A percentile compares a stretch with the other conserved stretches of the same genome.
phyloP scores from a whole-genome alignment of 2,113 vertebrate species.

The Nannobrachium achirus region DNA sequence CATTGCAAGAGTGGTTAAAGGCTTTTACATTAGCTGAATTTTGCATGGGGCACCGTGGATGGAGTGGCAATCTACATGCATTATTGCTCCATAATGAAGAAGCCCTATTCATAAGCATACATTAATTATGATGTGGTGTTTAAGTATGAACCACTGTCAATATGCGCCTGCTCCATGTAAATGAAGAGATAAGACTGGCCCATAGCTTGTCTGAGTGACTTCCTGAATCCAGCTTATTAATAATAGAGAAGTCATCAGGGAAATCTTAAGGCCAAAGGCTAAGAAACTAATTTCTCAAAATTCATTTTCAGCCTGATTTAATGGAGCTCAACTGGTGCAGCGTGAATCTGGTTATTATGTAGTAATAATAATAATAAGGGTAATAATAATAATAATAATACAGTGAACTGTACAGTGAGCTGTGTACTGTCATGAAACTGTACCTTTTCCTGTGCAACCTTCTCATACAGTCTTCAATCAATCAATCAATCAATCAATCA shows the following conservation, averaged over 20 bases:
- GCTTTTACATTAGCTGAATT: constrained; percentile 39
- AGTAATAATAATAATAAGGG: too few relatives aligned
- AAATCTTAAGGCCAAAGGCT: constrained; percentile 40
- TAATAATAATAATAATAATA: too few relatives aligned
- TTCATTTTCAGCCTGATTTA: constrained; percentile 12
- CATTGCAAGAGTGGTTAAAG: constrained; percentile 25
- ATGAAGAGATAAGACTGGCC: constrained; percentile 46
- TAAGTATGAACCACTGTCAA: constrained; percentile 53
- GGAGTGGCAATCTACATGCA: constrained; percentile 20
- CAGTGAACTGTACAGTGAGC: too few relatives aligned
- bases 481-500: too few relatives aligned
- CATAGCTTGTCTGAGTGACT: constrained; percentile 44
- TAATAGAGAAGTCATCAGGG: constrained; percentile 38
- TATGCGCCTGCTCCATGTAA: constrained; percentile 45
- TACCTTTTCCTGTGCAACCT: too few relatives aligned
- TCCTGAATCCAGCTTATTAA: constrained; percentile 54
- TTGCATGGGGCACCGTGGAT: constrained; percentile 24
- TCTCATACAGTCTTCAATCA: too few relatives aligned
- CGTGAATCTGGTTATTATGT: too few relatives aligned
- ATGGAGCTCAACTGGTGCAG: constrained; percentile 5
- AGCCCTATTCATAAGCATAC: constrained; percentile 45
- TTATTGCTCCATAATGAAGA: constrained; percentile 52
- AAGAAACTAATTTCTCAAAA: constrained; percentile 29
- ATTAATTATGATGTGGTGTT: constrained; percentile 59
- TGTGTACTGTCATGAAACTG: too few relatives aligned